phyloP scores from a whole-genome alignment of 2,113 vertebrate genomes.

The Plestiodon gilberti region DNA sequence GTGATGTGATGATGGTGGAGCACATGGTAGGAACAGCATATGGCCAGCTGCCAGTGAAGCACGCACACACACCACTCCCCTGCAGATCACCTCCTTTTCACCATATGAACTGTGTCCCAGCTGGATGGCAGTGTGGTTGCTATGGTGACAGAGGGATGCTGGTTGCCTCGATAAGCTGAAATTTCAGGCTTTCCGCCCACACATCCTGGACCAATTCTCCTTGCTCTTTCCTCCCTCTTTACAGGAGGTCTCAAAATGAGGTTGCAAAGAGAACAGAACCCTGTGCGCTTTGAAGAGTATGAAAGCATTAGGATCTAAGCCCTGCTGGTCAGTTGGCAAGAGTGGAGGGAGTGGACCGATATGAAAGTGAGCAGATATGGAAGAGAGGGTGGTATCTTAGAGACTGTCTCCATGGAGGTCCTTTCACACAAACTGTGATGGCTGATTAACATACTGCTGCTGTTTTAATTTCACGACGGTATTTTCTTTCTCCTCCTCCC shows the following conservation, averaged over 20 bases:
- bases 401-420: slow-evolving; percentile 77
- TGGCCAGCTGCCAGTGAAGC: slow-evolving; percentile 45
- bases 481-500: neutral
- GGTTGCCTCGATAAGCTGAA: slow-evolving; percentile 65
- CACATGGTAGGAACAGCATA: neutral
- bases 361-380: slow-evolving; percentile 38
- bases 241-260: slow-evolving; percentile 25
- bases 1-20: neutral
- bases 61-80: slow-evolving; percentile 48
- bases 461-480: slow-evolving; percentile 46
- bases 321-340: slow-evolving; percentile 28
- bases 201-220: slow-evolving; percentile 51
- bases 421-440: slow-evolving; percentile 58
- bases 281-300: slow-evolving; percentile 35
- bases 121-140: slow-evolving; percentile 72
- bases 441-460: slow-evolving; percentile 73
- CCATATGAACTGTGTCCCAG: slow-evolving; percentile 62
- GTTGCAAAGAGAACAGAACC: slow-evolving; percentile 42
- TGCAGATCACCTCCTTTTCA: slow-evolving; percentile 63
- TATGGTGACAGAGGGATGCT: slow-evolving; percentile 76
- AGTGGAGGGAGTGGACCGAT: slow-evolving; percentile 59
- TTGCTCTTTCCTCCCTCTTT: slow-evolving; percentile 22
- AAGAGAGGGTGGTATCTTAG: slow-evolving; percentile 73
- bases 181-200: slow-evolving; percentile 66
- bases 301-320: slow-evolving; percentile 24